Conservation (phyloP, 2,113 vertebrate species). For the Hymenochirus boettgeri region DNA sequence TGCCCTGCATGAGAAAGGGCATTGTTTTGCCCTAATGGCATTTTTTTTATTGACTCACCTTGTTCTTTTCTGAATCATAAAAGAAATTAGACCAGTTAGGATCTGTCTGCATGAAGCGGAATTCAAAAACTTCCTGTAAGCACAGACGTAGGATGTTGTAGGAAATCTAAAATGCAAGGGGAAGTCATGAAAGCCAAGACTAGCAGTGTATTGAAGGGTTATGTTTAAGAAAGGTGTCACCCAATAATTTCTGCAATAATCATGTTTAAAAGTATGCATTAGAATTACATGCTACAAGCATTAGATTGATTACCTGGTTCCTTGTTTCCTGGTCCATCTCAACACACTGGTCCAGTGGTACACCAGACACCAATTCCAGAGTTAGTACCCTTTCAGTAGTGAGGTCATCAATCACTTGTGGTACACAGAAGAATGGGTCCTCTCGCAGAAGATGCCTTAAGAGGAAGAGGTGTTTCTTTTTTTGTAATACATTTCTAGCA, state of each 20-base stretch:
- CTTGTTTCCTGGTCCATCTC: constrained; percentile 74
- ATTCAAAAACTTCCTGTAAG: constrained; percentile 82
- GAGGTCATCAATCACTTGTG: constrained; percentile 72
- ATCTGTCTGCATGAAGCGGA: constrained; percentile 90
- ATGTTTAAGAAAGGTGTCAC: too few relatives aligned
- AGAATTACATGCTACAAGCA: neutral
- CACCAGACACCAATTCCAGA: constrained; percentile 76
- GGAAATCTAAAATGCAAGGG: constrained; percentile 63
- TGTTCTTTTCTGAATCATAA: constrained; percentile 69
- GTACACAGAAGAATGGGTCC: constrained; percentile 71
- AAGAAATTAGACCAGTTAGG: constrained; percentile 94
- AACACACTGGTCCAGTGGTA: constrained; percentile 77
- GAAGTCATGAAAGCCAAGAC: neutral
- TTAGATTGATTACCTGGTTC: constrained; percentile 64
- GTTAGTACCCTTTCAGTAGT: constrained; percentile 65
- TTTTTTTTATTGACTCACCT: too few relatives aligned
- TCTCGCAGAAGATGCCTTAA: constrained; percentile 66
- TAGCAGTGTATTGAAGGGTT: too few relatives aligned
- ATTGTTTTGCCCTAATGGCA: too few relatives aligned
- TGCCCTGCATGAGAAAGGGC: too few relatives aligned
- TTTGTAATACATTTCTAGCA: too few relatives aligned
- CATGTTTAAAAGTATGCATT: too few relatives aligned
- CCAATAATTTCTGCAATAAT: too few relatives aligned
- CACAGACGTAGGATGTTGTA: constrained; percentile 78
- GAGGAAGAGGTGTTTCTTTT: too few relatives aligned